These are phyloP conservation scores for Aplochiton taeniatus DNA, from an alignment of 2,797 vertebrate species.

Conservation along the genomic window DNA sequence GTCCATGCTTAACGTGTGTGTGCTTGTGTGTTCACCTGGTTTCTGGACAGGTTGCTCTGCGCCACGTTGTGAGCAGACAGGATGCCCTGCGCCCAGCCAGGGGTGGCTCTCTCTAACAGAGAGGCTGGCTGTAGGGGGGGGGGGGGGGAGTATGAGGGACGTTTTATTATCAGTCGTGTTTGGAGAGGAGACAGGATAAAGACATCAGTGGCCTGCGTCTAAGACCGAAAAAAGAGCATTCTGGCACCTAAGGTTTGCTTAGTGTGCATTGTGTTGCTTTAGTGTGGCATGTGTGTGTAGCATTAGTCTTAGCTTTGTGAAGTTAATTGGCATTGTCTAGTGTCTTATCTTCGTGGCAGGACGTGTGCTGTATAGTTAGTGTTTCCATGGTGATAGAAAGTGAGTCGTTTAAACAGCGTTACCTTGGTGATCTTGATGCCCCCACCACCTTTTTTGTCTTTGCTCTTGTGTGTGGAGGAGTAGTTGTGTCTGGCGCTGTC, in stretches of 20 bases:
- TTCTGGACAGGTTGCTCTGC: constrained; percentile 98
- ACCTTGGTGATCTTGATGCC: constrained; percentile 89
- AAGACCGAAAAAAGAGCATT: too few relatives aligned
- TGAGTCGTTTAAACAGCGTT: constrained; percentile 17
- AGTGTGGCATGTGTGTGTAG: too few relatives aligned
- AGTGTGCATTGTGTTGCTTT: too few relatives aligned
- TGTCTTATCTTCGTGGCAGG: too few relatives aligned
- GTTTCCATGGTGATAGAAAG: background rate
- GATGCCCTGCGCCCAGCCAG: constrained; percentile 99
- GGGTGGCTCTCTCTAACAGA: constrained; percentile 96
- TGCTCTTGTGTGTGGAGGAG: constrained; percentile 89
- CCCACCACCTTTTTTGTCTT: constrained; percentile 88
- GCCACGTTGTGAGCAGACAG: constrained; percentile 97
- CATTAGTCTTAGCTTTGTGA: too few relatives aligned
- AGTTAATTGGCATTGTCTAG: too few relatives aligned
- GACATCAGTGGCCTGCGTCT: background rate
- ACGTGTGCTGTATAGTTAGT: too few relatives aligned
- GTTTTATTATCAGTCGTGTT: too few relatives aligned
- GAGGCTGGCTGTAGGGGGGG: constrained; percentile 84
- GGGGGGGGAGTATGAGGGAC: background rate
- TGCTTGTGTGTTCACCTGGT: constrained; percentile 83
- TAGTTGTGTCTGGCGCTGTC: constrained; percentile 97
- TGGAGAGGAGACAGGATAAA: constrained; percentile 30
- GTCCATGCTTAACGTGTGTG: constrained; percentile 2
- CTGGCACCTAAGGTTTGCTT: too few relatives aligned